These are phyloP conservation scores for Oceanodroma tethys DNA, from an alignment of 2,113 vertebrate genomes.

Conservation along the genomic window DNA sequence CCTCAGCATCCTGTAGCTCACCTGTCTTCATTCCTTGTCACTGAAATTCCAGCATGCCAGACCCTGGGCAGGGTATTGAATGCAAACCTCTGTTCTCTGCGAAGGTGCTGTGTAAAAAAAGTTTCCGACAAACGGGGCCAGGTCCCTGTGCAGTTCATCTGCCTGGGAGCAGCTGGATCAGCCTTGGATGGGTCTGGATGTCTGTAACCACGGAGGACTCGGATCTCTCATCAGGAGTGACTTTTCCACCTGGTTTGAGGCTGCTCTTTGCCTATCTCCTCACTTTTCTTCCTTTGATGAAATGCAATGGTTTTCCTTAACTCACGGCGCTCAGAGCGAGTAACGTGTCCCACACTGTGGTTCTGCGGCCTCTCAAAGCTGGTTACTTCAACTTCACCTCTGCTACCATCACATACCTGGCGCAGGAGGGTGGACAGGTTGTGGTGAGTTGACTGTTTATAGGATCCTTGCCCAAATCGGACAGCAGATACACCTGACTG, in stretches of 20 bases:
- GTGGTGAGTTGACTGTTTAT: slow-evolving; percentile 76
- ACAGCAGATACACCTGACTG: not conserved
- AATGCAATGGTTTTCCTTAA: slow-evolving; percentile 60
- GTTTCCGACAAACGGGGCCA: not conserved
- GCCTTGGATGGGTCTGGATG: not conserved
- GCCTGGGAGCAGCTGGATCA: not conserved
- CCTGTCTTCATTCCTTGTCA: rapidly evolving
- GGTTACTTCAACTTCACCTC: slow-evolving; percentile 98
- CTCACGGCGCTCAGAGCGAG: slow-evolving; percentile 76
- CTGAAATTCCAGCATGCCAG: not conserved
- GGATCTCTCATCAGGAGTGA: not conserved
- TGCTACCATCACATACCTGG: slow-evolving; percentile 88
- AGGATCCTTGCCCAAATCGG: not conserved
- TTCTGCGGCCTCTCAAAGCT: slow-evolving; percentile 91
- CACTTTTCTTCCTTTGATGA: not conserved
- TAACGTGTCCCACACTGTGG: slow-evolving; percentile 94
- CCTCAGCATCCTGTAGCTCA: not conserved
- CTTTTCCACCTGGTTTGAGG: too few relatives aligned
- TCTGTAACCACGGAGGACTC: not conserved
- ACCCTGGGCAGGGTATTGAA: not conserved
- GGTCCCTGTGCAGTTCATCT: rapidly evolving
- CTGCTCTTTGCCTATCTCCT: too few relatives aligned
- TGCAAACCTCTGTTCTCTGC: not conserved
- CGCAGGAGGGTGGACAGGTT: slow-evolving; percentile 89
- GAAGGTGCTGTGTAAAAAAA: not conserved